A percentile compares a stretch with the other conserved stretches of the same genome.
Conservation (phyloP, 2,888 invertebrate genomes). For the Lasioglossum morio region DNA sequence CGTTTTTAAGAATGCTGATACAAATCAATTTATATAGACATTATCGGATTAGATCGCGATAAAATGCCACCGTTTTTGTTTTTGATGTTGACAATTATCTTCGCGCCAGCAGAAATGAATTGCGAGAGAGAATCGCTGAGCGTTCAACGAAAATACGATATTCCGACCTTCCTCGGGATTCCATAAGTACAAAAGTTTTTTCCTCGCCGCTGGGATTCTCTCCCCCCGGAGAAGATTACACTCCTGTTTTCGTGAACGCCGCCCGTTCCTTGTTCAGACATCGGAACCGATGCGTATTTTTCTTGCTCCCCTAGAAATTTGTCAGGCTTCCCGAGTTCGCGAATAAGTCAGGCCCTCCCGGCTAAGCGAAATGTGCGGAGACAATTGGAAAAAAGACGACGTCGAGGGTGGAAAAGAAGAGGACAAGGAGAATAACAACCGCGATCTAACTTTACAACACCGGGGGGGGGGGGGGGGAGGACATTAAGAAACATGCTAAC, state of each 20-base stretch:
- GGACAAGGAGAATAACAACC: background rate
- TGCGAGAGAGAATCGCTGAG: slow-evolving; percentile 24
- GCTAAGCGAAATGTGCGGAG: slow-evolving; percentile 9
- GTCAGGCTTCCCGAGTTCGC: slow-evolving; percentile 57
- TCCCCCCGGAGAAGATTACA: slow-evolving; percentile 65
- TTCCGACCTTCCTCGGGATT: slow-evolving; percentile 32
- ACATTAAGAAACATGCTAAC: background rate
- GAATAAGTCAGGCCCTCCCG: slow-evolving; percentile 48
- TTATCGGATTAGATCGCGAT: background rate
- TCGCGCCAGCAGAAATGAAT: slow-evolving; percentile 25
- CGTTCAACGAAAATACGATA: slow-evolving; percentile 58
- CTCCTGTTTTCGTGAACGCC: slow-evolving; percentile 63
- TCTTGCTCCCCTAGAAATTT: slow-evolving; percentile 67
- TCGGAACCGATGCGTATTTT: slow-evolving; percentile 70
- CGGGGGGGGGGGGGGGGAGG: background rate
- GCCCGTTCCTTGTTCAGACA: slow-evolving; percentile 60
- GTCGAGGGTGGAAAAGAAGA: background rate
- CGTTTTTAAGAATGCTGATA: background rate
- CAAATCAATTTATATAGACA: background rate
- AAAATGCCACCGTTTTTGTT: background rate
- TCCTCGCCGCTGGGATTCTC: slow-evolving; percentile 47
- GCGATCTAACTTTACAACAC: slow-evolving; percentile 3
- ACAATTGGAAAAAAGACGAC: slow-evolving; percentile 16
- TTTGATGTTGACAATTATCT: background rate
- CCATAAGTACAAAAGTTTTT: slow-evolving; percentile 61